phyloP scores from a whole-genome alignment of 2,888 invertebrate species.

The Opisthograptis luteolata region DNA sequence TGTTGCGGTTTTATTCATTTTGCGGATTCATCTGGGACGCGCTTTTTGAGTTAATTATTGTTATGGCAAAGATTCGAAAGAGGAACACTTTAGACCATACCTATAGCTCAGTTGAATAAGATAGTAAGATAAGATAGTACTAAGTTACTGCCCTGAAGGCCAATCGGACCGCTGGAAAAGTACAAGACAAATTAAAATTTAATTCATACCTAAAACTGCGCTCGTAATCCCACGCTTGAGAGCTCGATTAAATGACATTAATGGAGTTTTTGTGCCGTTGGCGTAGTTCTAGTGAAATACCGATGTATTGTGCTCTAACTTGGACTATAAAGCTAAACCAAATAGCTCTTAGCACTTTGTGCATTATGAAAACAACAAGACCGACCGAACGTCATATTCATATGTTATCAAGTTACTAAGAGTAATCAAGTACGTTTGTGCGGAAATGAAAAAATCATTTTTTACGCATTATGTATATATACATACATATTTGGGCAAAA shows the following conservation, averaged over 20 bases:
- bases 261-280: conserved; percentile 61
- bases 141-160: no score
- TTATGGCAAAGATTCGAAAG: conserved; percentile 25
- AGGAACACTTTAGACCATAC: neutral
- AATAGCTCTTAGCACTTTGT: neutral
- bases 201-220: conserved; percentile 71
- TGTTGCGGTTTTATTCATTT: conserved; percentile 80
- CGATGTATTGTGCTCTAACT: conserved; percentile 19
- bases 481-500: conserved; percentile 39
- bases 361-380: neutral
- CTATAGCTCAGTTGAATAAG: no score
- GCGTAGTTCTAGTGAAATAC: conserved; percentile 35
- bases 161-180: conserved; percentile 64
- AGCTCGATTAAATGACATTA: conserved; percentile 71
- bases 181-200: conserved; percentile 69
- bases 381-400: neutral
- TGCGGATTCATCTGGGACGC: conserved; percentile 74
- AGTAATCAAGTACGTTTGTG: neutral
- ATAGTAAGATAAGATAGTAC: no score
- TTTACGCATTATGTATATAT: neutral
- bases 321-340: conserved; percentile 14
- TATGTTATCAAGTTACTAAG: neutral
- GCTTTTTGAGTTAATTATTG: conserved; percentile 48
- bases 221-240: conserved; percentile 75
- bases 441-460: no score